These are phyloP conservation scores for Eciton burchellii DNA, from an alignment of 1,140 invertebrate genomes.

Conservation along the genomic window DNA sequence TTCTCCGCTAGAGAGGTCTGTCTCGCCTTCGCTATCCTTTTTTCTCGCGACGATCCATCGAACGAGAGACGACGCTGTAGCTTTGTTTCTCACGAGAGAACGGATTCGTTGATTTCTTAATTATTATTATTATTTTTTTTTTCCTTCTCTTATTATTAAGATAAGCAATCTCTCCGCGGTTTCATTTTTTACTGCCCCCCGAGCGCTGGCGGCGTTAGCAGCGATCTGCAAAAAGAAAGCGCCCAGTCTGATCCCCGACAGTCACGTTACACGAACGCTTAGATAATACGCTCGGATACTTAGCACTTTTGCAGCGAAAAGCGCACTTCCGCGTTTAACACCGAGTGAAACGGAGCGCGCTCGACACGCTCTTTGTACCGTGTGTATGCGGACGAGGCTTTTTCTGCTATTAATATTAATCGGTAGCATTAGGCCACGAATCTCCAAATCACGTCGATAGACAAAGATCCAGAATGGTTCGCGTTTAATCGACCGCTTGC, in stretches of 20 bases:
- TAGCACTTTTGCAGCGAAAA: constrained; percentile 20
- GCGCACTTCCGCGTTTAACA: constrained; percentile 63
- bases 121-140: no score
- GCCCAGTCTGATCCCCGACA: neutral
- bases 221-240: neutral
- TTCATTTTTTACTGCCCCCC: neutral
- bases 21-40: no score
- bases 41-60: constrained; percentile 12
- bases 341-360: constrained; percentile 51
- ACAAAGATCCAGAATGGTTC: neutral
- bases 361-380: neutral
- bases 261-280: constrained; percentile 11
- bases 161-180: constrained; percentile 44
- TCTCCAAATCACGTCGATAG: constrained; percentile 11
- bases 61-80: constrained; percentile 1
- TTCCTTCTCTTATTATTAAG: no score
- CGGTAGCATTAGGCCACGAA: constrained; percentile 14
- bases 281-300: constrained; percentile 28
- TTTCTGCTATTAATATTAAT: constrained; percentile 62
- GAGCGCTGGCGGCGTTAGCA: neutral
- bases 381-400: constrained; percentile 25
- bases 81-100: no score
- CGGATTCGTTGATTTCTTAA: no score
- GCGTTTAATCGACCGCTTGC: neutral
- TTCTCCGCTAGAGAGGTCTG: constrained; percentile 8